Percentiles rank a stretch among this genome's conserved stretches.
These are phyloP conservation scores for Nylanderia fulva DNA, from an alignment of 1,140 invertebrate genomes.

Conservation along the genomic window DNA sequence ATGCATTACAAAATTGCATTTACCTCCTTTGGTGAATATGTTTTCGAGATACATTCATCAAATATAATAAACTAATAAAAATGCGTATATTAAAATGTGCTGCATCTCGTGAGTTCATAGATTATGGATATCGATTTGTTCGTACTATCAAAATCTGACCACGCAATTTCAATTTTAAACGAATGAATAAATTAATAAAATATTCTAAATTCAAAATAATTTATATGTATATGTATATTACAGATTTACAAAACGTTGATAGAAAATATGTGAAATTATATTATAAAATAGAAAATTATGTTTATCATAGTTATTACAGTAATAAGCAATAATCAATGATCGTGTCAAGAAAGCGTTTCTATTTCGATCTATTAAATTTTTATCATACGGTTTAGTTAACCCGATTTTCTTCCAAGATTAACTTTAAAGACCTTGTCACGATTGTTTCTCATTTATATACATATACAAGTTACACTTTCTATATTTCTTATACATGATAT, in stretches of 20 bases:
- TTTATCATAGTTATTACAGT: not conserved
- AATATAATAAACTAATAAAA: slow-evolving; percentile 35
- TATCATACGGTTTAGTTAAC: slow-evolving; percentile 33
- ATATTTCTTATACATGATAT: not conserved
- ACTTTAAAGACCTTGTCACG: slow-evolving; percentile 13
- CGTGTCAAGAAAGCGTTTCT: not conserved
- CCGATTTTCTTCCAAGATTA: slow-evolving; percentile 25
- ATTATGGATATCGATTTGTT: slow-evolving; percentile 11
- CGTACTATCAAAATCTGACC: not conserved
- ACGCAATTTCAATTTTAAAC: not conserved
- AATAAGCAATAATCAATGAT: slow-evolving; percentile 2
- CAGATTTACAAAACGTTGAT: not conserved
- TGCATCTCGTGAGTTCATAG: not conserved
- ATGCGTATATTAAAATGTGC: slow-evolving; percentile 6
- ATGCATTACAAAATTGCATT: not conserved
- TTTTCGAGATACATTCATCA: not conserved
- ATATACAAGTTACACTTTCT: not conserved
- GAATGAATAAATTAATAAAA: not conserved
- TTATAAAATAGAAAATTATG: not conserved
- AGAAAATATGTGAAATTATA: slow-evolving; percentile 9
- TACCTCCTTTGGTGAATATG: slow-evolving; percentile 1
- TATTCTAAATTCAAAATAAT: not conserved
- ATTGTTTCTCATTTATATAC: slow-evolving; percentile 8
- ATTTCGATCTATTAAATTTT: slow-evolving; percentile 3
- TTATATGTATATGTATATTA: not conserved